Evolutionary conservation across 2,888 invertebrate genomes (phyloP).

Genomic region (Drosophila bunnanda): DNA sequence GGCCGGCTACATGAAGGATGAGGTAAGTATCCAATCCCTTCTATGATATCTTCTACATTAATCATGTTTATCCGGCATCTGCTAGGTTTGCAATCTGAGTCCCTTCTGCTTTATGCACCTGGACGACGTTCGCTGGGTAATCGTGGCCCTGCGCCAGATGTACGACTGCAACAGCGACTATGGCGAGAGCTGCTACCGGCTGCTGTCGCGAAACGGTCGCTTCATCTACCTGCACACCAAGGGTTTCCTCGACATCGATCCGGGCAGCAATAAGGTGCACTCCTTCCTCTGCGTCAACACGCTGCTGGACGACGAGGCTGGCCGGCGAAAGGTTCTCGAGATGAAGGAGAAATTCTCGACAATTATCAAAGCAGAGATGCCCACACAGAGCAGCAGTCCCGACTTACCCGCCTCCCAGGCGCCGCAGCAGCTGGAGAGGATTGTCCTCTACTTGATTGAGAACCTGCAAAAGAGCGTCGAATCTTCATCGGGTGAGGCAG

Average conservation of each 20-base stretch:
- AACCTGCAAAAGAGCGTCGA: slow-evolving; percentile 83
- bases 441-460: slow-evolving; percentile 89
- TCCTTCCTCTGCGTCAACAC: slow-evolving; percentile 95
- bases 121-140: slow-evolving; percentile 95
- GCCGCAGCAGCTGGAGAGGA: slow-evolving; percentile 89
- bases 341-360: slow-evolving; percentile 93
- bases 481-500: not conserved
- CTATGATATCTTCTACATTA: not conserved
- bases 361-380: slow-evolving; percentile 86
- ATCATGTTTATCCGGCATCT: not conserved
- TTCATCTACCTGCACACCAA: slow-evolving; percentile 93
- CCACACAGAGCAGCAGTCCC: slow-evolving; percentile 80
- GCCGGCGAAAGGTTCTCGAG: slow-evolving; percentile 89
- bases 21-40: slow-evolving; percentile 86
- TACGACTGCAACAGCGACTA: slow-evolving; percentile 93
- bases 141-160: slow-evolving; percentile 95
- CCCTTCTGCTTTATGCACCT: slow-evolving; percentile 96
- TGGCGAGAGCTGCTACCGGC: slow-evolving; percentile 93
- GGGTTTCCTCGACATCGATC: slow-evolving; percentile 93
- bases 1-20: slow-evolving; percentile 95
- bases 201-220: slow-evolving; percentile 91
- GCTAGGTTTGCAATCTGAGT: slow-evolving; percentile 90
- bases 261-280: slow-evolving; percentile 90
- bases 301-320: slow-evolving; percentile 90
- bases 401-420: slow-evolving; percentile 88